These are phyloP conservation scores for Caenorhabditis sp. DNA, from an alignment of 2,888 invertebrate species.

Conservation along the genomic window DNA sequence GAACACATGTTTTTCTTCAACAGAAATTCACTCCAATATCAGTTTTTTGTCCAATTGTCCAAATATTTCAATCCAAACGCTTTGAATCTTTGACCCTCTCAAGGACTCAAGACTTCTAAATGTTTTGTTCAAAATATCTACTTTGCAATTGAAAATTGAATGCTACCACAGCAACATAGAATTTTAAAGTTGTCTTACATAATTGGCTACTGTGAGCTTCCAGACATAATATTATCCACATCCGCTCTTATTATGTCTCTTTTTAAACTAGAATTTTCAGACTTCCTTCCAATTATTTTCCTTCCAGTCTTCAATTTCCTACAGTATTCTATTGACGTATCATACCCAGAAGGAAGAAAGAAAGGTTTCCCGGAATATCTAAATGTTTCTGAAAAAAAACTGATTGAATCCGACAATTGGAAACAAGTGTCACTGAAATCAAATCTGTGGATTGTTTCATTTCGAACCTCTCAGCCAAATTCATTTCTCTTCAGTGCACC, in stretches of 20 bases:
- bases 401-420: neutral
- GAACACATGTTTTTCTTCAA: neutral
- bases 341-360: neutral
- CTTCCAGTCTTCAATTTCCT: neutral
- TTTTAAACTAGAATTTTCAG: neutral
- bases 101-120: no score
- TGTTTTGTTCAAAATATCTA: no score
- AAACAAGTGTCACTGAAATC: conserved; percentile 27
- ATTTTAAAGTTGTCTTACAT: no score
- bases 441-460: conserved; percentile 51
- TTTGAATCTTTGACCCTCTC: no score
- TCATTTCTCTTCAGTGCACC: conserved; percentile 57
- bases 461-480: conserved; percentile 57
- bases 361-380: neutral
- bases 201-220: no score
- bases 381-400: neutral
- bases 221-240: neutral
- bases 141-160: no score
- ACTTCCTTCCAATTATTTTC: conserved; percentile 1
- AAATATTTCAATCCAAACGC: no score
- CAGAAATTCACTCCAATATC: no score
- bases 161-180: no score
- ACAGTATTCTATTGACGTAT: neutral
- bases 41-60: no score
- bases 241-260: neutral